Evolutionary conservation across 1,140 invertebrate genomes (phyloP).

Genomic region (Prorops nasuta): DNA sequence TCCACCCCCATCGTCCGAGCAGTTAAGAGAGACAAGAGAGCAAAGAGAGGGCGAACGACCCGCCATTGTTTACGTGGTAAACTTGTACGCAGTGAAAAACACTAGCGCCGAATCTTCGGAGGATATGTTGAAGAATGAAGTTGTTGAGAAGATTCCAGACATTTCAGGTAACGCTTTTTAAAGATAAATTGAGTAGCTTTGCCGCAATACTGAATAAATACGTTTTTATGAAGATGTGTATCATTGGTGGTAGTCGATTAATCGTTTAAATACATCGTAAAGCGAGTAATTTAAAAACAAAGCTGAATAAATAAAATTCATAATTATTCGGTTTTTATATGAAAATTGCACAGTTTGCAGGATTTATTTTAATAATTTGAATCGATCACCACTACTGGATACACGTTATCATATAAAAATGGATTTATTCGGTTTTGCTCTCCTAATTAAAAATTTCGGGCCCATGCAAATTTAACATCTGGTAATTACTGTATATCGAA

Average conservation of each 20-base stretch:
- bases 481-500: no score
- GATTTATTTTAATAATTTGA: no score
- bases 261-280: neutral
- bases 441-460: no score
- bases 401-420: no score
- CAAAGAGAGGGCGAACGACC: conserved; percentile 8
- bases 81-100: conserved; percentile 47
- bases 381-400: no score
- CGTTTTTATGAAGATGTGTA: no score
- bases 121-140: conserved; percentile 26
- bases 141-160: conserved; percentile 15
- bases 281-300: neutral
- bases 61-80: conserved; percentile 42
- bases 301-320: neutral
- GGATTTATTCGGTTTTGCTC: no score
- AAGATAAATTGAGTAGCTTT: neutral
- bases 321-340: conserved; percentile 2
- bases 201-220: no score
- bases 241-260: neutral
- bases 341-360: neutral
- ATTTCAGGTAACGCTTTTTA: conserved; percentile 17
- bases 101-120: conserved; percentile 25
- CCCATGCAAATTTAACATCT: no score
- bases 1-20: conserved; percentile 13
- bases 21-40: no score